Conservation (phyloP, 2,797 vertebrate species). For the Helicolenus hilgendorfi region DNA sequence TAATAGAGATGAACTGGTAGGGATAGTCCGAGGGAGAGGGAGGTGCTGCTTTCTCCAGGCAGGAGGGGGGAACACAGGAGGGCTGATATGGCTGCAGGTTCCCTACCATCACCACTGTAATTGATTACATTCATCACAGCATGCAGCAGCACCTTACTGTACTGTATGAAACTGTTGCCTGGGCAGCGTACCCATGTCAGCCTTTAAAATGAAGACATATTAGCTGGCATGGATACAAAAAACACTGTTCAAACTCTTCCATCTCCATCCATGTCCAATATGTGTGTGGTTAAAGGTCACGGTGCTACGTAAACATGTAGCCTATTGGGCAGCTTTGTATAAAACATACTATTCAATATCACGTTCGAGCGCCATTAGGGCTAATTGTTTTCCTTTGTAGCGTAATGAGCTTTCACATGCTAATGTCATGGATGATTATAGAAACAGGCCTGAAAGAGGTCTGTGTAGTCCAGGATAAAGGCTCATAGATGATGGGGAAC, state of each 20-base stretch:
- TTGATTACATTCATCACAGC: slow-evolving; percentile 68
- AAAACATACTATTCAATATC: slow-evolving; percentile 19
- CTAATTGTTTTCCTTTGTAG: slow-evolving; percentile 27
- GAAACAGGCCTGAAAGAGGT: slow-evolving; percentile 1
- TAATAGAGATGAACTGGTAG: slow-evolving; percentile 82
- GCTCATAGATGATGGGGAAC: slow-evolving; percentile 16
- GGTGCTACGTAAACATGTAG: background rate
- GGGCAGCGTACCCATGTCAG: slow-evolving; percentile 10
- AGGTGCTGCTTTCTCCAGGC: background rate
- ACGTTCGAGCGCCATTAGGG: background rate
- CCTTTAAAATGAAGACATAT: slow-evolving; percentile 73
- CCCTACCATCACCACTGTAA: slow-evolving; percentile 40
- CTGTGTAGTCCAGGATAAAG: slow-evolving; percentile 2
- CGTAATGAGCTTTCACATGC: slow-evolving; percentile 34
- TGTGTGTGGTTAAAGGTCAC: slow-evolving; percentile 5
- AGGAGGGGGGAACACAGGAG: background rate
- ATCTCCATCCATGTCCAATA: slow-evolving; percentile 9
- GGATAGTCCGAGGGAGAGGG: slow-evolving; percentile 2
- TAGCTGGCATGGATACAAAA: background rate
- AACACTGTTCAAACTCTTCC: background rate
- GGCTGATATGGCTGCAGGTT: slow-evolving; percentile 28
- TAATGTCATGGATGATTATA: slow-evolving; percentile 21
- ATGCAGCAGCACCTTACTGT: slow-evolving; percentile 30
- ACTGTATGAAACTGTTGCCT: slow-evolving; percentile 36
- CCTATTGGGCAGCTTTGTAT: background rate